phyloP scores from a whole-genome alignment of 30 jellyfish, hydroid and myxozoan species.

The Catostylus mosaicus region DNA sequence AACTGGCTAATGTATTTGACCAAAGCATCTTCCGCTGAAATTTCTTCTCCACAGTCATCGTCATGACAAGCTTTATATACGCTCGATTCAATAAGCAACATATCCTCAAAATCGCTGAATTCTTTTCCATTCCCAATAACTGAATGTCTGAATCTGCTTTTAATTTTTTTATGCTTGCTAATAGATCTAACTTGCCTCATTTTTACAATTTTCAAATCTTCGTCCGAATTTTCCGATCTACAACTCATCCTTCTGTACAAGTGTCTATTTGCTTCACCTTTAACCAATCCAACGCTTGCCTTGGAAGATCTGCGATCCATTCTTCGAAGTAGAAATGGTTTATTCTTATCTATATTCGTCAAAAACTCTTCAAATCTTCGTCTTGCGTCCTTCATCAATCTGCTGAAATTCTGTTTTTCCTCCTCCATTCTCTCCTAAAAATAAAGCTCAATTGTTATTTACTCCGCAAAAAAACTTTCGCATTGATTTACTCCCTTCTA shows the following conservation, averaged over 20 bases:
- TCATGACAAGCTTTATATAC: conserved; percentile 10
- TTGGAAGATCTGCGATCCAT: conserved; percentile 25
- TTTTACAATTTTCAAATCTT: conserved; percentile 1
- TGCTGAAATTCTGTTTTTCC: conserved; percentile 56
- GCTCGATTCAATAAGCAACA: conserved; percentile 17
- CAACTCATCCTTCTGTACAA: conserved; percentile 42
- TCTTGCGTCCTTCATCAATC: conserved; percentile 71
- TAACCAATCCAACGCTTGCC: background rate
- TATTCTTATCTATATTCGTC: conserved; percentile 39
- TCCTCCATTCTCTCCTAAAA: conserved; percentile 71
- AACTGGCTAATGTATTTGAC: conserved; percentile 5
- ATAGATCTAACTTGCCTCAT: conserved; percentile 20
- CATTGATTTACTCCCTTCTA: background rate
- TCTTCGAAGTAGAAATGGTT: conserved; percentile 47
- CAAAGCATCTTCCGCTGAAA: conserved; percentile 33
- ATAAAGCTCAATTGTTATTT: background rate
- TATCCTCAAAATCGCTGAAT: conserved; percentile 38
- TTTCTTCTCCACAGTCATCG: conserved; percentile 9
- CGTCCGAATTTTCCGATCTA: conserved; percentile 31
- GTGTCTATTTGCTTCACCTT: conserved; percentile 8
- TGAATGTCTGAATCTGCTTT: conserved; percentile 49
- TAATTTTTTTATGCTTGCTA: conserved; percentile 29
- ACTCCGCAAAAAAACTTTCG: background rate
- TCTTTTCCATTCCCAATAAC: conserved; percentile 64
- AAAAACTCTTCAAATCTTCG: conserved; percentile 47